Base-by-base conservation (phyloP, 2,797 vertebrate species). In the Clarias platycephalus region DNA sequence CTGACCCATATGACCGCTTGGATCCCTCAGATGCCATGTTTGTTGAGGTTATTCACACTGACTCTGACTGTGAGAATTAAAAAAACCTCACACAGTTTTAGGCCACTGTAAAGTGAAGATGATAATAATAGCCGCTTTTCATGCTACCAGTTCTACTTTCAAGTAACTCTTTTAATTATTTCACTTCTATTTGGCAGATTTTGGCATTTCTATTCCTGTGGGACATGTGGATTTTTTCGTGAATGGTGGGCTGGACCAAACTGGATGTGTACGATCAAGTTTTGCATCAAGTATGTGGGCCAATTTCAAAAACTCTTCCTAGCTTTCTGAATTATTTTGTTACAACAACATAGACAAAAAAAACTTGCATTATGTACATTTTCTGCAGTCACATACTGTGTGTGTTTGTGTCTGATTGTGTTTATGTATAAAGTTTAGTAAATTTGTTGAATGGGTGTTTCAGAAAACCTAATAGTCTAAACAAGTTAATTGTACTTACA, bases 1-100 rank as follows among this genome's bases (percentile, higher is more conserved):
- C 95, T 0, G 96, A 95, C 88, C 91, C 84, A 0, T 97, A 91
- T 62, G 95, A 97, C 84, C 96, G 97, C 1, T 90, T 99, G 87
- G 97, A 99, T 91, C 93, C 98, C 0, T 95, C 95, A 3, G 98
- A 99, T 1, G 98, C 98, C 75, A 91, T 93, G 86, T 99, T 98
- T 0, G 97, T 99, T 75, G 98, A 99, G 72, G 97, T 96, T 87
- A 95, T 99, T 90, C 98, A 99, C 91, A 98, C 97, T 0, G 98
- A 99, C 90, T 92, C 97, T 5, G 97, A 99, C 94, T 94, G 98
- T 99, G 92, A 97, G 93, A 79, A 71, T 34, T 9, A 67, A 62
- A 37, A 71, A 8, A 34, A 60, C 13, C 53, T 72, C 13, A 75
- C 15, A 72, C 67, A 2, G 71, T 24, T 26, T 72, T 57, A 66